Evolutionary conservation across 2,113 vertebrate species (phyloP), one percentile per base, ranked within the genome.

Genomic region (Pomatorhinus ruficollis): DNA sequence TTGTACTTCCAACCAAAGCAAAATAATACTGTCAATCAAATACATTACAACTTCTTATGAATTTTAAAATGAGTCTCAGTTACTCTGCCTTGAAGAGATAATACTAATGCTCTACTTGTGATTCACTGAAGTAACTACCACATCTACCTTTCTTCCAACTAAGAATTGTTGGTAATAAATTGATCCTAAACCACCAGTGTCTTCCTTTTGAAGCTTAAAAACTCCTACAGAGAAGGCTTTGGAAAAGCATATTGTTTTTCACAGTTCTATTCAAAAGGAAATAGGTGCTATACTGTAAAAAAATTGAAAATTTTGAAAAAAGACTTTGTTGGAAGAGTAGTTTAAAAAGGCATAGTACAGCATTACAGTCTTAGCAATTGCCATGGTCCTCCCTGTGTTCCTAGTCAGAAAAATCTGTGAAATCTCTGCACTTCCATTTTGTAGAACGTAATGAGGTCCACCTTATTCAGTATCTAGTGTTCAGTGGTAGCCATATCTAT

Each of bases 391-490:
- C 28, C 12, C 11, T 22, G 7, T 45, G 10, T 30, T 72, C 12
- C 19, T 35, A 59, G 24, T 23, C 61, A 87, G 35, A 95, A 93
- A 81, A 82, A 74, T 14, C 12, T 50, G 37, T 59, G 69, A 50
- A 89, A 74, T 63, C 19, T 75, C 40, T 84, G 5, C 20, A 44
- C 3, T 57, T 37, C 52, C 15, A 40, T 45, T 80, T 53, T 81
- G 12, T 23, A 66, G 7, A 33, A 42, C 1, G 1, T 37, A 77
- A 60, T 21, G 11, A 8, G 1, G 4, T 42, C 18, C 11, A n/a
- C 5, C 5, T 60, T 31, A 15, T 44, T 88, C 30, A 68, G 8
- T 44, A 61, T 44, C 35, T 57, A 47, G 7, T 25, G 16, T 64
- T 63, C 24, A 63, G 40, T 33, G 42, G 30, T 27, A 42, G 10